Percentiles rank a stretch among this genome's conserved stretches.
phyloP scores from a whole-genome alignment of 2,113 vertebrate species.

The Crotalus helleri region DNA sequence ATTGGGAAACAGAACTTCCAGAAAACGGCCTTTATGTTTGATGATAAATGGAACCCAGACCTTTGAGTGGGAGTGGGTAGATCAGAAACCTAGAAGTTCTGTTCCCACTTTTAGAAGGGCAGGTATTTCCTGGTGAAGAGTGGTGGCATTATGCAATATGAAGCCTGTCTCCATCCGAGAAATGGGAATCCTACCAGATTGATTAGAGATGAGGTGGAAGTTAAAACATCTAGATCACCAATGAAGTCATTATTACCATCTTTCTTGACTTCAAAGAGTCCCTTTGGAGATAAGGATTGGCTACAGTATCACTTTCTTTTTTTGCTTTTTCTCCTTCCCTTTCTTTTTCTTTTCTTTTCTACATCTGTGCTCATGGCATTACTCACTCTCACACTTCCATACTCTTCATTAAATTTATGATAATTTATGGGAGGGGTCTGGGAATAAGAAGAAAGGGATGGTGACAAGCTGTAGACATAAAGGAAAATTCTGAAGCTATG shows the following conservation, averaged over 20 bases:
- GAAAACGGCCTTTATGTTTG: background rate
- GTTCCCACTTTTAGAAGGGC: background rate
- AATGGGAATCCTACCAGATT: background rate
- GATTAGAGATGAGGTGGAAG: constrained; percentile 4
- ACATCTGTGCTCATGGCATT: constrained; percentile 38
- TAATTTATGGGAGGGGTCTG: background rate
- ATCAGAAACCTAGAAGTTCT: background rate
- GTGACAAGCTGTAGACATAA: background rate
- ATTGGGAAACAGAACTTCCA: background rate
- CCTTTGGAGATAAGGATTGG: constrained; percentile 4
- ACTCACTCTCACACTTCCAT: constrained; percentile 19
- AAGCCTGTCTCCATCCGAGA: background rate
- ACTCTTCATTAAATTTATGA: constrained; percentile 15
- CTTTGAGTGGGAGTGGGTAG: background rate
- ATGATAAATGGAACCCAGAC: background rate
- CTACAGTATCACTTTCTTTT: constrained; percentile 20
- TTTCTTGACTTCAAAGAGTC: background rate
- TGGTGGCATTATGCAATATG: background rate
- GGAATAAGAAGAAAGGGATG: background rate
- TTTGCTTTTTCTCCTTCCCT: constrained; percentile 40
- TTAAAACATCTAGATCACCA: background rate
- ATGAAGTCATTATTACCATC: background rate
- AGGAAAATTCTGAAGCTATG: background rate
- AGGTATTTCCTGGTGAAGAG: background rate
- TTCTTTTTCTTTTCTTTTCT: constrained; percentile 26